Evolutionary conservation across 1,140 invertebrate species (phyloP).

Genomic region (Dinoponera quadriceps): DNA sequence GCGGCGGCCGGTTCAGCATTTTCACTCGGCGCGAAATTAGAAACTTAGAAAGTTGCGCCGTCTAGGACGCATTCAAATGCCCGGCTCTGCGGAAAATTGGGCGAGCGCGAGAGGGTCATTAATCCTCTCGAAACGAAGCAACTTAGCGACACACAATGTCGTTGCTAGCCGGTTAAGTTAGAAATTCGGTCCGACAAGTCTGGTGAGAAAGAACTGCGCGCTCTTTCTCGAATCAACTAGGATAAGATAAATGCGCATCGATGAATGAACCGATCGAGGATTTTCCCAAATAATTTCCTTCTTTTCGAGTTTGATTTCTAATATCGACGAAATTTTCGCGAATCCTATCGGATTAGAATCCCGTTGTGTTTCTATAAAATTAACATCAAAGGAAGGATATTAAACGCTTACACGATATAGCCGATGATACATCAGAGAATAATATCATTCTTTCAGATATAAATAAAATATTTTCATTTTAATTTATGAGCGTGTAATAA

Average conservation of each 20-base stretch:
- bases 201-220: neutral
- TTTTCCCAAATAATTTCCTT: too few relatives aligned
- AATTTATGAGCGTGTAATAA: neutral
- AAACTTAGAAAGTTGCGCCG: slow-evolving; percentile 57
- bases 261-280: neutral
- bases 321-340: too few relatives aligned
- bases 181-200: slow-evolving; percentile 1
- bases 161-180: slow-evolving; percentile 13
- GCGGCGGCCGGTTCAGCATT: slow-evolving; percentile 29
- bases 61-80: slow-evolving; percentile 49
- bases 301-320: too few relatives aligned
- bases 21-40: slow-evolving; percentile 63
- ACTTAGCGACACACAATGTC: slow-evolving; percentile 17
- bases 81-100: slow-evolving; percentile 41
- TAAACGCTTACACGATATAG: neutral
- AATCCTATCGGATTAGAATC: too few relatives aligned
- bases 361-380: neutral
- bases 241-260: neutral
- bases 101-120: neutral
- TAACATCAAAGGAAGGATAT: neutral
- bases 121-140: slow-evolving; percentile 7
- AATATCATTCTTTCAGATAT: neutral
- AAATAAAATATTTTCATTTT: neutral
- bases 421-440: neutral
- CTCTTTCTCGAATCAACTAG: neutral